These are phyloP conservation scores for Molossus alvarezi DNA, from an alignment of 2,797 vertebrate genomes.

Conservation along the genomic window DNA sequence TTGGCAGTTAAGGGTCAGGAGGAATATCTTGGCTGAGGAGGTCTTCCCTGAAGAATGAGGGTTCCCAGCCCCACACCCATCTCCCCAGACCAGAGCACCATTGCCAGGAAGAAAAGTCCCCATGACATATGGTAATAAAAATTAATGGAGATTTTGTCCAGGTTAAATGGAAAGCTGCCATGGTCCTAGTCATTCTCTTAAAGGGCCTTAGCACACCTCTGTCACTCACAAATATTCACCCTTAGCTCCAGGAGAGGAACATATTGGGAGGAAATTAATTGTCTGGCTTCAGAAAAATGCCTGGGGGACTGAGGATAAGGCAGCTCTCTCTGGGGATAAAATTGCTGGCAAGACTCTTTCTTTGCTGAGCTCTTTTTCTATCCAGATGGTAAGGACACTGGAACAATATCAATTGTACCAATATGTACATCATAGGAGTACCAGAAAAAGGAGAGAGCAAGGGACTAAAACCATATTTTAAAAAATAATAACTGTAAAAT, in stretches of 20 bases:
- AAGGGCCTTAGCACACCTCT: not conserved
- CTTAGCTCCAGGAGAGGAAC: not conserved
- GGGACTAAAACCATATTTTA: not conserved
- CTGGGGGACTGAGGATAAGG: not conserved
- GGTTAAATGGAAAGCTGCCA: not conserved
- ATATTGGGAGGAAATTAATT: not conserved
- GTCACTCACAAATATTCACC: no score
- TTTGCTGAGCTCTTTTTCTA: no score
- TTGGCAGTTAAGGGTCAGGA: not conserved
- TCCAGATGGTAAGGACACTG: not conserved
- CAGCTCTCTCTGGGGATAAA: no score
- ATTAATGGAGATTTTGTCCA: not conserved
- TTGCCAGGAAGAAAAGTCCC: not conserved
- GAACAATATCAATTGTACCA: not conserved
- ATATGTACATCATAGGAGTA: not conserved
- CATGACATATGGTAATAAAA: not conserved
- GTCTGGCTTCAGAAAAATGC: not conserved
- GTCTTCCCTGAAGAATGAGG: not conserved
- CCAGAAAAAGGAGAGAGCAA: not conserved
- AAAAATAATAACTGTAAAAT: not conserved
- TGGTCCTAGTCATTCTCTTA: not conserved
- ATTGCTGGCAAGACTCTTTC: no score
- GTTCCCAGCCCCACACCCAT: not conserved
- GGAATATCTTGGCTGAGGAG: not conserved
- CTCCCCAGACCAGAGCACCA: not conserved